These are phyloP conservation scores for Epistrophella euchroma DNA, from an alignment of 2,888 invertebrate species.

Conservation along the genomic window DNA sequence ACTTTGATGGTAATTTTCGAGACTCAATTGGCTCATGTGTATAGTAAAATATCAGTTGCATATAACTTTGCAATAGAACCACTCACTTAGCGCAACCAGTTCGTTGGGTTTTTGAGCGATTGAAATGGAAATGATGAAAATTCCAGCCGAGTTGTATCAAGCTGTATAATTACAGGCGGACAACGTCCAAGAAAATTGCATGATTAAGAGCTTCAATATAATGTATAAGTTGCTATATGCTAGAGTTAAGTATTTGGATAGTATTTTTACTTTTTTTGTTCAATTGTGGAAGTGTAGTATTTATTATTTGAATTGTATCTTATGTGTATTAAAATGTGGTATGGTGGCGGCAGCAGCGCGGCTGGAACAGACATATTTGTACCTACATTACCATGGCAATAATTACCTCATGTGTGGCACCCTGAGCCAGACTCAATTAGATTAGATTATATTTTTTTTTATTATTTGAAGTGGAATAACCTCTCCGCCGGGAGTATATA, in stretches of 20 bases:
- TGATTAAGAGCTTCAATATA: slow-evolving; percentile 66
- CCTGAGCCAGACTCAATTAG: slow-evolving; percentile 72
- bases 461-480: slow-evolving; percentile 56
- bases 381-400: slow-evolving; percentile 45
- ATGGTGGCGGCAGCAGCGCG: background rate
- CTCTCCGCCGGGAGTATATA: slow-evolving; percentile 17
- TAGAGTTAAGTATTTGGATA: slow-evolving; percentile 37
- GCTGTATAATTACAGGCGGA: slow-evolving; percentile 64
- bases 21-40: slow-evolving; percentile 61
- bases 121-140: slow-evolving; percentile 69
- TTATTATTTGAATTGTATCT: slow-evolving; percentile 61
- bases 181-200: slow-evolving; percentile 69
- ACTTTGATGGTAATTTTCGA: slow-evolving; percentile 70
- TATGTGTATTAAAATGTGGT: background rate
- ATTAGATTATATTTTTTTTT: slow-evolving; percentile 54
- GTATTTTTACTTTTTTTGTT: no score
- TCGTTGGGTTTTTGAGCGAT: slow-evolving; percentile 66
- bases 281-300: slow-evolving; percentile 45
- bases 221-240: slow-evolving; percentile 8
- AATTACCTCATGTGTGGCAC: slow-evolving; percentile 65
- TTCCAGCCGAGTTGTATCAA: slow-evolving; percentile 59
- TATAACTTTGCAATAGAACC: slow-evolving; percentile 50
- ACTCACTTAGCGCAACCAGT: slow-evolving; percentile 74
- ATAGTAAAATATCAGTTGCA: slow-evolving; percentile 46
- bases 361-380: slow-evolving; percentile 36